These are phyloP conservation scores for Lepidurus apus DNA, from an alignment of 1,140 invertebrate species.

Conservation along the genomic window DNA sequence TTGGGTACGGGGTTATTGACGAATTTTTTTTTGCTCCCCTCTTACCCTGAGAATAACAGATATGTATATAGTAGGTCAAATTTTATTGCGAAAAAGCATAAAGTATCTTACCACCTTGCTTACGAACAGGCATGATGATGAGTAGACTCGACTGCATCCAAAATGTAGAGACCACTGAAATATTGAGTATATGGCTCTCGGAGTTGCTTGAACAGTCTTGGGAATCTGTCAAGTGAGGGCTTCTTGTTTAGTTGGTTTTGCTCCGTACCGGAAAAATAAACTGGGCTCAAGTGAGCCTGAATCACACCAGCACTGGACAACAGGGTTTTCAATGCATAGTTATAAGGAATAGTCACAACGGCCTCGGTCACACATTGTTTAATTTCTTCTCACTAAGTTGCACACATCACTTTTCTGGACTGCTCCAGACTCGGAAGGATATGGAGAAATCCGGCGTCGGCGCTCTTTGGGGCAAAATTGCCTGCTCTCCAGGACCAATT, in stretches of 20 bases:
- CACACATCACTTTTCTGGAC: slow-evolving; percentile 14
- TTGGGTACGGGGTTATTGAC: neutral
- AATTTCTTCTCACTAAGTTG: slow-evolving; percentile 17
- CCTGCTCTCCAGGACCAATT: neutral
- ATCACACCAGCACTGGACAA: too few relatives aligned
- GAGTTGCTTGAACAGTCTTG: too few relatives aligned
- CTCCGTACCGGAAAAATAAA: too few relatives aligned
- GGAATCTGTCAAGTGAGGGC: too few relatives aligned
- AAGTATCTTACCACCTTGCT: slow-evolving; percentile 42
- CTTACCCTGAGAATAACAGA: neutral
- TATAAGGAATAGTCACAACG: neutral
- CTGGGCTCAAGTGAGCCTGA: too few relatives aligned
- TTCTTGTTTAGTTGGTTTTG: too few relatives aligned
- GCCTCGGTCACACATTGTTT: neutral
- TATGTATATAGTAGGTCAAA: neutral
- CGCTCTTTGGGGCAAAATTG: neutral
- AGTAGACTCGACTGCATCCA: neutral
- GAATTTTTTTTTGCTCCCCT: too few relatives aligned
- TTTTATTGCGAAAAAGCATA: neutral
- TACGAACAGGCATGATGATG: slow-evolving; percentile 42
- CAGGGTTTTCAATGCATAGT: neutral
- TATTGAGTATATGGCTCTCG: neutral
- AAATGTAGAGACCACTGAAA: neutral
- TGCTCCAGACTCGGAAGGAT: neutral
- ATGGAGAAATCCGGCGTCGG: slow-evolving; percentile 1